These are phyloP conservation scores for Drosophila mimetica DNA, from an alignment of 2,888 invertebrate genomes.

Conservation along the genomic window DNA sequence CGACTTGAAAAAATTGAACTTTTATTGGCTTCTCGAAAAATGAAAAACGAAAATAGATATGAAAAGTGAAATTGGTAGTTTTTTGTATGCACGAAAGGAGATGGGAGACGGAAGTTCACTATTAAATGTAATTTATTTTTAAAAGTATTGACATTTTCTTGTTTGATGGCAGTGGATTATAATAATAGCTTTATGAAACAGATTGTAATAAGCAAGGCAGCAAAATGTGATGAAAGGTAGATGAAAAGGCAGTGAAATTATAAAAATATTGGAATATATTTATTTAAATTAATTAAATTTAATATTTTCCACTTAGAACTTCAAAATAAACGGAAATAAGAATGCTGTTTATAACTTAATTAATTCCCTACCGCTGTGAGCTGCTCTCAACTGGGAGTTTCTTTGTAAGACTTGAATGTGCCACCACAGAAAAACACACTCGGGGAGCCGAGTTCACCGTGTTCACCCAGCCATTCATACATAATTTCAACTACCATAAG, in stretches of 20 bases:
- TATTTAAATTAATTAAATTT: no score
- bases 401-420: constrained; percentile 30
- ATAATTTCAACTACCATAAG: constrained; percentile 37
- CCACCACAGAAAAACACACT: constrained; percentile 9
- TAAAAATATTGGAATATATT: no score
- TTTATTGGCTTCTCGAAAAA: constrained; percentile 63
- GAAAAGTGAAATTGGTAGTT: constrained; percentile 68
- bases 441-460: constrained; percentile 4
- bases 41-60: constrained; percentile 19
- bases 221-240: background rate
- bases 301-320: background rate
- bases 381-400: constrained; percentile 12
- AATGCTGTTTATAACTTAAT: constrained; percentile 1
- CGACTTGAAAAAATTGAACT: constrained; percentile 76
- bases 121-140: constrained; percentile 11
- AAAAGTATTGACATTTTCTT: background rate
- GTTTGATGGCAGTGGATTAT: background rate
- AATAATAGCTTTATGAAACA: background rate
- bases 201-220: background rate
- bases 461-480: constrained; percentile 32
- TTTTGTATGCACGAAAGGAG: constrained; percentile 8
- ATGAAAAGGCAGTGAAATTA: no score
- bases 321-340: background rate
- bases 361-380: constrained; percentile 13
- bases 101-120: background rate